Evolutionary conservation across 2,888 invertebrate genomes (phyloP), one percentile per base, ranked within the genome.

Genomic region (Ariolimax columbianus): DNA sequence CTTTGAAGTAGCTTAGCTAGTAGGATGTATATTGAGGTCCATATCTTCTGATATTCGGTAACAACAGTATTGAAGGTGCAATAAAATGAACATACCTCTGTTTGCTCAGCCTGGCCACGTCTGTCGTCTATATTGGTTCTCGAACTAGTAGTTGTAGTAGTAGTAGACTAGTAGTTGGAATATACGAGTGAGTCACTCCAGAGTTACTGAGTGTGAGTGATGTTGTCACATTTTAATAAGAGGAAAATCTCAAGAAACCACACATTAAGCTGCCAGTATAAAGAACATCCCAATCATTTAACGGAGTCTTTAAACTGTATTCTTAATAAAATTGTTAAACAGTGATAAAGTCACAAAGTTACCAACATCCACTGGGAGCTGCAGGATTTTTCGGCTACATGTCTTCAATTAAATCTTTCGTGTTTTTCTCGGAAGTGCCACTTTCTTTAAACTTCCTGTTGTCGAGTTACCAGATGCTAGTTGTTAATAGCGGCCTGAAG

Each of bases 381-480:
- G 7, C 55, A 55, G 2, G 17, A 19, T n/a, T n/a, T 63, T 63
- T 30, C 17, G 2, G 17, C 51, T 0, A 33, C 66, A 33, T 3
- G 26, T 77, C 47, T 26, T 59, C 33, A 17, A 33, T 33, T 66
- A 66, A 30, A 66, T 17, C 14, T 66, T 30, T 30, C 23, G 26
- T 81, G 81, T 81, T 81, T 11, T 81, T 72, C 70, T 51, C 81
- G 81, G 81, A 81, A 33, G 51, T 70, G 72, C 33, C 81, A 72
- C 36, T 6, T 81, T 33, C 0, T 70, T 19, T 72, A n/a, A 23
- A 72, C 68, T 81, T 81, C 70, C 51, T 19, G 55, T 68, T 68
- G 19, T n/a, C n/a, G n/a, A 78, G 26, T 63, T 40, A 19, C 66
- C 66, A 66, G 66, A 23, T 63, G 17, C 59, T 23, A 14, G n/a